These are phyloP conservation scores for Globia sparganii DNA, from an alignment of 2,888 invertebrate genomes.

Conservation along the genomic window DNA sequence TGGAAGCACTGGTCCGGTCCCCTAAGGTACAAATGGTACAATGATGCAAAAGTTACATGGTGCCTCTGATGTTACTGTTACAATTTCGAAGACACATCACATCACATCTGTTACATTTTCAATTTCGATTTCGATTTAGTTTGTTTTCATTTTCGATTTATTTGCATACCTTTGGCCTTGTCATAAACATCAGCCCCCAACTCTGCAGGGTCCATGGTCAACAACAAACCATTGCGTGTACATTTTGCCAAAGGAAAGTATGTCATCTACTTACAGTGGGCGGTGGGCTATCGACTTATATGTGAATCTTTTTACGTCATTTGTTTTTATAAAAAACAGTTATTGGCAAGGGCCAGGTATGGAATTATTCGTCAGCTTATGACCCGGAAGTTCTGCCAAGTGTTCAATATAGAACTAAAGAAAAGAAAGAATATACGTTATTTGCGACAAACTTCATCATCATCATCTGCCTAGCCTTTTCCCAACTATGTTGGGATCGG, in stretches of 20 bases:
- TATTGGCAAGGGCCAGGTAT: conserved; percentile 21
- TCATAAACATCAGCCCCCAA: not conserved
- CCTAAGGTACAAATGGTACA: too few relatives aligned
- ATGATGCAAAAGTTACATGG: too few relatives aligned
- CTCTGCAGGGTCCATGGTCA: not conserved
- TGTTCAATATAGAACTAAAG: too few relatives aligned
- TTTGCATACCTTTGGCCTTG: not conserved
- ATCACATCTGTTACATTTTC: too few relatives aligned
- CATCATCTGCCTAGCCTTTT: too few relatives aligned
- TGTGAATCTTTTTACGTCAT: conserved; percentile 29
- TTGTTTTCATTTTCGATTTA: not conserved
- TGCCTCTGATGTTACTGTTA: too few relatives aligned
- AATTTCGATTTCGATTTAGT: too few relatives aligned
- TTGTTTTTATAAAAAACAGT: conserved; percentile 14
- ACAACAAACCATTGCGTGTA: not conserved
- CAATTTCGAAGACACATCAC: too few relatives aligned
- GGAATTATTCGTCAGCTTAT: conserved; percentile 27
- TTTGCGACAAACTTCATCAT: too few relatives aligned
- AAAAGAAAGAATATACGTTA: too few relatives aligned
- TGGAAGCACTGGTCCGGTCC: too few relatives aligned
- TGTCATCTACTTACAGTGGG: conserved; percentile 37
- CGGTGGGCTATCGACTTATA: conserved; percentile 6
- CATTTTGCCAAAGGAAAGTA: conserved; percentile 22
- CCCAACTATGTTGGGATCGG: too few relatives aligned
- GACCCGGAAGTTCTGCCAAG: conserved; percentile 36